Evolutionary conservation across 2,113 vertebrate species (phyloP).

Genomic region (Ailurus styani): DNA sequence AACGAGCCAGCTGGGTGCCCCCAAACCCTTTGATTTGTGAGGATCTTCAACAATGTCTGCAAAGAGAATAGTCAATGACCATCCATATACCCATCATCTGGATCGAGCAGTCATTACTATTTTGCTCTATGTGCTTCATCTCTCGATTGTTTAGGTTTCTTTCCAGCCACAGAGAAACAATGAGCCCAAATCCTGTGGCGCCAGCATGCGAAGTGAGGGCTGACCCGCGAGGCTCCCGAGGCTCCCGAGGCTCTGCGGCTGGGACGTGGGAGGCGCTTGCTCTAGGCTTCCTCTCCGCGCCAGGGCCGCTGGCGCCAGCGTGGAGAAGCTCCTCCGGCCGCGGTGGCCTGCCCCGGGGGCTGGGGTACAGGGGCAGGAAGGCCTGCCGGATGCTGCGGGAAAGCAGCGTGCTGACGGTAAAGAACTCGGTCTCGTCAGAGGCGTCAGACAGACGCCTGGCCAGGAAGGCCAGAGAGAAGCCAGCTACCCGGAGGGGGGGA

Average conservation of each 20-base stretch:
- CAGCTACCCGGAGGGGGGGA: background rate
- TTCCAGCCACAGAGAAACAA: background rate
- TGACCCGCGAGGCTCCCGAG: background rate
- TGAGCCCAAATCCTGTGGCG: background rate
- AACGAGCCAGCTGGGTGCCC: background rate
- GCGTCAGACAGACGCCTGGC: background rate
- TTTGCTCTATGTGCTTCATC: background rate
- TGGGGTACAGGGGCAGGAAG: constrained; percentile 12
- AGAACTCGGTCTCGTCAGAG: background rate
- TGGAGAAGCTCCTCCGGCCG: constrained; percentile 8
- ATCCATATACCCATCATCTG: background rate
- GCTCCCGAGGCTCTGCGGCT: too few relatives aligned
- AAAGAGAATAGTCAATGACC: background rate
- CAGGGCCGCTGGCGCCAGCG: background rate
- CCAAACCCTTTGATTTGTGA: background rate
- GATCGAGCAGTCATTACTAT: background rate
- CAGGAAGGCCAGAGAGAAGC: background rate
- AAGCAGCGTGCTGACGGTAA: constrained; percentile 39
- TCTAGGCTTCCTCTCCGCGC: background rate
- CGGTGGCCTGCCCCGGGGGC: background rate
- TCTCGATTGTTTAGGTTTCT: background rate
- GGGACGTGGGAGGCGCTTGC: fast-evolving
- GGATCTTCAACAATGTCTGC: background rate
- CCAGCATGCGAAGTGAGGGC: background rate
- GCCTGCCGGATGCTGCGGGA: constrained; percentile 1